phyloP scores from a whole-genome alignment of 1,140 invertebrate species.

The Trachymyrmex cornetzi region DNA sequence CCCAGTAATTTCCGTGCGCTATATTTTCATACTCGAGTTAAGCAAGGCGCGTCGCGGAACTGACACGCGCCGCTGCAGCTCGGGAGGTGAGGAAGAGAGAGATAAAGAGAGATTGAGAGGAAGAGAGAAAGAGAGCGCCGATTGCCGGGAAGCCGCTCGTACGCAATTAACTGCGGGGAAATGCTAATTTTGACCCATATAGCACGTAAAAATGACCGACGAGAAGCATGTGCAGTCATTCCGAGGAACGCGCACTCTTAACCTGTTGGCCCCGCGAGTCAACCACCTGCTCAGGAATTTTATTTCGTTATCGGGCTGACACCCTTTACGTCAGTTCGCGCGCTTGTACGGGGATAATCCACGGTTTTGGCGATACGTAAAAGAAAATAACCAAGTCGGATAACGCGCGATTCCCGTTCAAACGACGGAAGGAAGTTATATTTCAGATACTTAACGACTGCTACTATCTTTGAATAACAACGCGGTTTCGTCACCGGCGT shows the following conservation, averaged over 20 bases:
- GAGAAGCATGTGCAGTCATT: constrained; percentile 78
- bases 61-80: constrained; percentile 62
- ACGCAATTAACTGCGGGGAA: constrained; percentile 76
- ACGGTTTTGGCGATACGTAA: constrained; percentile 45
- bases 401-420: constrained; percentile 22
- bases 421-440: constrained; percentile 70
- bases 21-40: constrained; percentile 54
- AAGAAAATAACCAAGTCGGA: neutral
- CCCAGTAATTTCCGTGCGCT: constrained; percentile 55
- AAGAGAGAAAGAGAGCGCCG: neutral
- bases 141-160: constrained; percentile 57
- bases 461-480: constrained; percentile 50
- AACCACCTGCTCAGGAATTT: constrained; percentile 72
- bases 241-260: constrained; percentile 54
- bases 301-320: constrained; percentile 73
- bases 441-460: constrained; percentile 64
- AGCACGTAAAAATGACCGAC: constrained; percentile 67
- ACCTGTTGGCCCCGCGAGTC: constrained; percentile 62
- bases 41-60: constrained; percentile 54
- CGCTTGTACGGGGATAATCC: constrained; percentile 37
- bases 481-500: constrained; percentile 15
- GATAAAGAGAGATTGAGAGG: neutral
- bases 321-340: constrained; percentile 58
- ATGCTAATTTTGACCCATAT: constrained; percentile 82
- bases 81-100: neutral